phyloP scores from a whole-genome alignment of 2,113 vertebrate species.

The Ia io region DNA sequence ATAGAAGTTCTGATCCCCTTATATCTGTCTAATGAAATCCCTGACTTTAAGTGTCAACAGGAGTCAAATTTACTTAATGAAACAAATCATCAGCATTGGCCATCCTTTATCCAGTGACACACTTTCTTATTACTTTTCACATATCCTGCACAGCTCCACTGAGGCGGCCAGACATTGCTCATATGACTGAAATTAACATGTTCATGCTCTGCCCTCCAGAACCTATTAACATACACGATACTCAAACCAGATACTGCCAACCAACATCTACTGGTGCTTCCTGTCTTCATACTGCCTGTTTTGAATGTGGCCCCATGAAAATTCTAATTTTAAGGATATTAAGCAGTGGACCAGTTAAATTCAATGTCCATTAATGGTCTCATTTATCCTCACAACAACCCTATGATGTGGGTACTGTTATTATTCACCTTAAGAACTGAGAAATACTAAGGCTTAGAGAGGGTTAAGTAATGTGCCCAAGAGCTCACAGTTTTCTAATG shows the following conservation, averaged over 20 bases:
- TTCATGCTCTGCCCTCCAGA: not conserved
- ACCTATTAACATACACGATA: too few relatives aligned
- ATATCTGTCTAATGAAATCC: not conserved
- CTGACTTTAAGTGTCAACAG: conserved; percentile 41
- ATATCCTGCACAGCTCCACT: not conserved
- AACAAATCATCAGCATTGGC: not conserved
- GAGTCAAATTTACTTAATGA: conserved; percentile 8
- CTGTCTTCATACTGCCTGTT: not conserved
- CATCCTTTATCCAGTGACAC: not conserved
- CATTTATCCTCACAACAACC: not conserved
- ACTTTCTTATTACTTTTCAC: not conserved
- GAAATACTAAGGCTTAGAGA: not conserved
- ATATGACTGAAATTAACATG: not conserved
- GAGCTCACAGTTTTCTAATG: not conserved
- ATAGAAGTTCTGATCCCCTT: conserved; percentile 33
- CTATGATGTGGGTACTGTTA: not conserved
- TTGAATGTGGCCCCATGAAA: not conserved
- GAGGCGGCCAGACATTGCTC: not conserved
- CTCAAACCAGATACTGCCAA: not conserved
- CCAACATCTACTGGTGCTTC: not conserved
- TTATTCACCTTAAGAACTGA: not conserved
- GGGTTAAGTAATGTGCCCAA: not conserved
- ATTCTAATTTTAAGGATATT: not conserved
- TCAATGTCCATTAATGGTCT: not conserved
- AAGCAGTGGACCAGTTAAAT: not conserved